Conservation (phyloP, 1,140 invertebrate species). For the Drosophila bipectinata region DNA sequence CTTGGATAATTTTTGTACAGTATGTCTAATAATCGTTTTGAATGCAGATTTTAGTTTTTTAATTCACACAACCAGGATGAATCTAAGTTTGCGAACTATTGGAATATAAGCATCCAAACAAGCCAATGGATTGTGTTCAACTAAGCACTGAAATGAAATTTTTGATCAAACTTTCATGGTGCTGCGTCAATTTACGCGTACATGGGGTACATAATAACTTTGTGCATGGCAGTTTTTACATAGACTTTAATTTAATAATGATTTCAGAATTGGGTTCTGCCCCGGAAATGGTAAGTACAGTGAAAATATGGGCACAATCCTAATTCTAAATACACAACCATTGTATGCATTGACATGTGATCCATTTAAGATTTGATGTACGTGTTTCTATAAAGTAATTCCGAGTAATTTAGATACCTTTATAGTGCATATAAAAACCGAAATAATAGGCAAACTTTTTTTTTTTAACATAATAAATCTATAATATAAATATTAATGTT, state of each 20-base stretch:
- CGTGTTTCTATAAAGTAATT: slow-evolving; percentile 5
- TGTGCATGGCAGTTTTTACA: slow-evolving; percentile 48
- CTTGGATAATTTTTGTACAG: not conserved
- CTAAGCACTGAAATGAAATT: slow-evolving; percentile 47
- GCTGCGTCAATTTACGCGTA: slow-evolving; percentile 41
- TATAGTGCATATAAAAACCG: slow-evolving; percentile 4
- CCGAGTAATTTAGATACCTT: slow-evolving; percentile 21
- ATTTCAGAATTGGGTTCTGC: slow-evolving; percentile 63
- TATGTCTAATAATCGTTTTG: not conserved
- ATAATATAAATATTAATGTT: no score
- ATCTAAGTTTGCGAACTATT: not conserved
- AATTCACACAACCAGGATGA: not conserved
- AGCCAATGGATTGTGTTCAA: slow-evolving; percentile 49
- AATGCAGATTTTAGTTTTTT: no score
- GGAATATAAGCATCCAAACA: slow-evolving; percentile 39
- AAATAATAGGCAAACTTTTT: no score
- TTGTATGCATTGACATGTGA: not conserved
- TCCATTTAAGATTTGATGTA: not conserved
- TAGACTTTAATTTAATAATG: slow-evolving; percentile 80
- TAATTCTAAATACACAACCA: not conserved
- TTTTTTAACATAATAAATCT: not conserved
- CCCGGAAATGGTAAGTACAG: not conserved
- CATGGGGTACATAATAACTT: slow-evolving; percentile 22
- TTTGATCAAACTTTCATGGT: slow-evolving; percentile 29
- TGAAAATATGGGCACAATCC: slow-evolving; percentile 10